These are phyloP conservation scores for Campoletis raptor DNA, from an alignment of 2,888 invertebrate species.

Conservation along the genomic window DNA sequence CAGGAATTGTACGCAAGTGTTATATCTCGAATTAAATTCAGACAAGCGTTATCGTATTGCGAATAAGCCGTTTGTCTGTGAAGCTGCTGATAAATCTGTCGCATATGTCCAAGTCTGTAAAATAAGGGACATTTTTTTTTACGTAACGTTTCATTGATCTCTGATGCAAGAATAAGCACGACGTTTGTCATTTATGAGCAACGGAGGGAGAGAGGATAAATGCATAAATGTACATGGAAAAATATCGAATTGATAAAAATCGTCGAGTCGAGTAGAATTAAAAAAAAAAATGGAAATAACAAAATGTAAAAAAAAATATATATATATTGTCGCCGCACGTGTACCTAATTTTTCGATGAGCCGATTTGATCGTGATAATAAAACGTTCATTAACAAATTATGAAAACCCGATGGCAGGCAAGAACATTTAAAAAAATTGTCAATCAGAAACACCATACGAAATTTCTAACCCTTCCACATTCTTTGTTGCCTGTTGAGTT, in stretches of 20 bases:
- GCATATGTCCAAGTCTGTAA: constrained; percentile 10
- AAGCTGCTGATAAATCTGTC: constrained; percentile 17
- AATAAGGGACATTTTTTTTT: constrained; percentile 50
- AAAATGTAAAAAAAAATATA: not conserved
- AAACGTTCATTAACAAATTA: not conserved
- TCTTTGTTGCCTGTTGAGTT: not conserved
- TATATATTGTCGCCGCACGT: not conserved
- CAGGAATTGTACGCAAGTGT: not conserved
- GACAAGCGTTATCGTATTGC: constrained; percentile 13
- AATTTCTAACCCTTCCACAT: not conserved
- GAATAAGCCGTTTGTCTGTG: constrained; percentile 14
- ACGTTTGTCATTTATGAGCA: constrained; percentile 22
- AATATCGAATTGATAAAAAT: not conserved
- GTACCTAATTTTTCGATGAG: not conserved
- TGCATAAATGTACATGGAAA: not conserved
- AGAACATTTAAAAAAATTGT: not conserved
- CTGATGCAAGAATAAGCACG: constrained; percentile 68
- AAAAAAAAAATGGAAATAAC: not conserved
- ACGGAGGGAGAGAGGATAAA: not conserved
- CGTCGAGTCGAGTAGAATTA: not conserved
- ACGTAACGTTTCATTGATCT: constrained; percentile 76
- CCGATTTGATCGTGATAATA: not conserved
- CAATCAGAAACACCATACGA: not conserved
- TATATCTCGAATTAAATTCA: not conserved
- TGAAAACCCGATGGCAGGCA: not conserved